Percentiles rank a stretch among this genome's conserved stretches.
These are phyloP conservation scores for Lagopus leucura DNA, from an alignment of 2,113 vertebrate species.

Conservation along the genomic window DNA sequence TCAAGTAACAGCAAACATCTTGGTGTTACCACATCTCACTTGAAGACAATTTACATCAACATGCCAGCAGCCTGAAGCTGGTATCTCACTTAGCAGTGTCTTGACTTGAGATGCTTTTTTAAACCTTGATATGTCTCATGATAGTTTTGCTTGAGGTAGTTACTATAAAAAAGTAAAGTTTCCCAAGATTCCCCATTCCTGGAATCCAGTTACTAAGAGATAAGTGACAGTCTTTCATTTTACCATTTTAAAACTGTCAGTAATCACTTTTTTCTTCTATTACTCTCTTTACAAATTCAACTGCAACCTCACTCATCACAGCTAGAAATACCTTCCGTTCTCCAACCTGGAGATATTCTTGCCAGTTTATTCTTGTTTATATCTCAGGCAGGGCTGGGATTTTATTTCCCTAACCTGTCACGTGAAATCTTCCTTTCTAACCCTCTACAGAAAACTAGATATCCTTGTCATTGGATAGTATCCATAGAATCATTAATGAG, in stretches of 20 bases:
- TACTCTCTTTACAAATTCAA: background rate
- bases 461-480: constrained; percentile 1
- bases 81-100: background rate
- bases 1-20: fast-evolving
- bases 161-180: background rate
- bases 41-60: background rate
- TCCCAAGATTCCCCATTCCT: background rate
- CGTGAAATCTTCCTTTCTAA: constrained; percentile 14
- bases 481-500: constrained; percentile 40
- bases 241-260: background rate
- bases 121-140: background rate
- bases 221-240: background rate
- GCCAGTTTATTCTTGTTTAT: background rate
- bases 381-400: background rate
- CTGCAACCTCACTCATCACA: background rate
- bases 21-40: background rate
- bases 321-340: background rate
- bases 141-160: background rate
- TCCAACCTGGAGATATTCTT: background rate
- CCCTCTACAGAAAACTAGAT: background rate
- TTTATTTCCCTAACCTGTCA: constrained; percentile 6
- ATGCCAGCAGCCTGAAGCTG: background rate
- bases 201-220: background rate
- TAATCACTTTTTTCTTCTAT: constrained; percentile 8
- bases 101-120: background rate